Evolutionary conservation across 2,797 vertebrate genomes (phyloP).

Genomic region (Caiman crocodilus): DNA sequence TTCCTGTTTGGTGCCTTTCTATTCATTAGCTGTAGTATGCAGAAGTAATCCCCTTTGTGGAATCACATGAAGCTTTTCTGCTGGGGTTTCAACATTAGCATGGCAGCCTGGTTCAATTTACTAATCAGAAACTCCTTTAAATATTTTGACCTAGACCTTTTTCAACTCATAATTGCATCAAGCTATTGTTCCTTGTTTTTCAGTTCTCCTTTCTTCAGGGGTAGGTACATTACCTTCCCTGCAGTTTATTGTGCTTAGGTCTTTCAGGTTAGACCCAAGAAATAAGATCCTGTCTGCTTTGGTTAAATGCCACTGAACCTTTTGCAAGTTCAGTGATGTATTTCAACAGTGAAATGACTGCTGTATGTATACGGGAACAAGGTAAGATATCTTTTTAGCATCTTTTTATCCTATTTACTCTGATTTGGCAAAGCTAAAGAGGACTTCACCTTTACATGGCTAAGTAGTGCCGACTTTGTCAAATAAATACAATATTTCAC

Average conservation of each 20-base stretch:
- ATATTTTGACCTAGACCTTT: neutral
- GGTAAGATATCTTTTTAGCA: neutral
- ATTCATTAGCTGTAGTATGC: neutral
- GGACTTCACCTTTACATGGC: too few species aligned
- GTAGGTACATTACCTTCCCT: neutral
- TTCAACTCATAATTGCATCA: neutral
- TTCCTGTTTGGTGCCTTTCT: neutral
- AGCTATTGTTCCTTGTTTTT: neutral
- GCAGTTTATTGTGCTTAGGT: neutral
- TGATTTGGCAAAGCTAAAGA: too few species aligned
- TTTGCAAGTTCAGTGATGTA: neutral
- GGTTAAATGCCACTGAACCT: neutral
- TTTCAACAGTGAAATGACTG: neutral
- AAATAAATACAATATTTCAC: too few species aligned
- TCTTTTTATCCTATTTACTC: neutral
- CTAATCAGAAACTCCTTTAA: neutral
- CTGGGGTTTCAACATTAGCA: neutral
- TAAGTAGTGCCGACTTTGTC: too few species aligned
- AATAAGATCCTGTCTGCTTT: neutral
- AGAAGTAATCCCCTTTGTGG: conserved; percentile 4
- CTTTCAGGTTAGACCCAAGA: neutral
- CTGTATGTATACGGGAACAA: neutral
- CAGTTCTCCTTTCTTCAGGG: neutral
- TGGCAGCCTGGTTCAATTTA: neutral
- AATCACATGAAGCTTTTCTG: neutral